Percentiles rank a stretch among this genome's conserved stretches.
Conservation (phyloP, 2,113 vertebrate species). For the Plotosus lineatus region DNA sequence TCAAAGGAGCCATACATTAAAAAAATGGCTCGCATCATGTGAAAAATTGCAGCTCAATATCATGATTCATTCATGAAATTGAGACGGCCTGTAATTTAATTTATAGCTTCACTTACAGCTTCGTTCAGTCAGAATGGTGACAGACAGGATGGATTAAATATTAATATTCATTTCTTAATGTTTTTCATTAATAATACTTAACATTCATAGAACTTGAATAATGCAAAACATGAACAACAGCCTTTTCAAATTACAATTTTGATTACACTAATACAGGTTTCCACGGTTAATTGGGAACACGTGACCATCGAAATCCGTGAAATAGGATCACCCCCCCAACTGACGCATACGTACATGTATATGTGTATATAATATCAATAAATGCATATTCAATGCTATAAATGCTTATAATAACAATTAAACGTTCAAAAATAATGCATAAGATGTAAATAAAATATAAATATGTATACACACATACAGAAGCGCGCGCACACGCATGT, state of each 20-base stretch:
- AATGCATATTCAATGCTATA: too few species aligned
- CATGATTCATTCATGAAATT: background rate
- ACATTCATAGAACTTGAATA: background rate
- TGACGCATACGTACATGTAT: too few species aligned
- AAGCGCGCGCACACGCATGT: too few species aligned
- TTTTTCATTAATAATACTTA: background rate
- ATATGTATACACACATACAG: too few species aligned
- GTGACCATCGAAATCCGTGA: too few species aligned
- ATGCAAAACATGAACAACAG: background rate
- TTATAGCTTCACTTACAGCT: background rate
- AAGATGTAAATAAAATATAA: too few species aligned
- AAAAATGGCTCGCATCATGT: background rate
- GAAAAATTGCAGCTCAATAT: background rate
- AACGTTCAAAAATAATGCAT: too few species aligned
- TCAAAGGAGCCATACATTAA: background rate
- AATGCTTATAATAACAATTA: too few species aligned
- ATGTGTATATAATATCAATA: too few species aligned
- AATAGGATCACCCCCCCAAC: too few species aligned
- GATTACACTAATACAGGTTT: background rate
- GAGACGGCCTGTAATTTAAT: background rate
- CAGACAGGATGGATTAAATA: background rate
- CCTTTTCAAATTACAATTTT: background rate
- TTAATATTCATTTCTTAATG: too few species aligned
- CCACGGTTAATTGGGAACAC: too few species aligned
- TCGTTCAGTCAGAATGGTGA: background rate